phyloP scores from a whole-genome alignment of 2,797 vertebrate species.

The Graptemys geographica region DNA sequence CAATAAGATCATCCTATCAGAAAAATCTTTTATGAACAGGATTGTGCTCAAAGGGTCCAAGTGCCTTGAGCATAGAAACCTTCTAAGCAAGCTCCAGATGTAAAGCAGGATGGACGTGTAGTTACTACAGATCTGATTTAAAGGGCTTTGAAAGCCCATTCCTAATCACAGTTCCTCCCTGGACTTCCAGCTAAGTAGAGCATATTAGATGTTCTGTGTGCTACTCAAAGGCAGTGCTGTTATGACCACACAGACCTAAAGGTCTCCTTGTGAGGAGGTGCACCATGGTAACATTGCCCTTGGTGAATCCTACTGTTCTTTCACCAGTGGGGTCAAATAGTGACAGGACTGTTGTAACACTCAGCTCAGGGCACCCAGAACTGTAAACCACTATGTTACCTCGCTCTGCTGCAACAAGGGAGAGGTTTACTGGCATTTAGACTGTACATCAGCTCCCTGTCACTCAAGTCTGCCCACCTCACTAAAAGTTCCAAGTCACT shows the following conservation, averaged over 20 bases:
- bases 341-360: no score
- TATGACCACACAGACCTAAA: neutral
- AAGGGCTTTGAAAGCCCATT: neutral
- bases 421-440: no score
- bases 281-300: neutral
- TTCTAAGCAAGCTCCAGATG: neutral
- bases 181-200: no score
- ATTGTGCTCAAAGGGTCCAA: neutral
- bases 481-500: no score
- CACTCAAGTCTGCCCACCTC: no score
- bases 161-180: no score
- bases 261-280: neutral
- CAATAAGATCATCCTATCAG: neutral
- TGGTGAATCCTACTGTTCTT: neutral
- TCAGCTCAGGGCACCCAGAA: no score
- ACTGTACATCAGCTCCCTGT: no score
- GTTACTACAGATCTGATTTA: neutral
- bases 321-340: no score
- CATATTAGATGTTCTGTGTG: no score
- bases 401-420: no score
- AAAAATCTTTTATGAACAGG: accelerated
- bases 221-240: neutral
- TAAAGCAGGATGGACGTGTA: neutral
- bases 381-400: no score
- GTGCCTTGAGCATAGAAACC: neutral